Conservation (phyloP, 2,113 vertebrate genomes). For the Todiramphus chloris region DNA sequence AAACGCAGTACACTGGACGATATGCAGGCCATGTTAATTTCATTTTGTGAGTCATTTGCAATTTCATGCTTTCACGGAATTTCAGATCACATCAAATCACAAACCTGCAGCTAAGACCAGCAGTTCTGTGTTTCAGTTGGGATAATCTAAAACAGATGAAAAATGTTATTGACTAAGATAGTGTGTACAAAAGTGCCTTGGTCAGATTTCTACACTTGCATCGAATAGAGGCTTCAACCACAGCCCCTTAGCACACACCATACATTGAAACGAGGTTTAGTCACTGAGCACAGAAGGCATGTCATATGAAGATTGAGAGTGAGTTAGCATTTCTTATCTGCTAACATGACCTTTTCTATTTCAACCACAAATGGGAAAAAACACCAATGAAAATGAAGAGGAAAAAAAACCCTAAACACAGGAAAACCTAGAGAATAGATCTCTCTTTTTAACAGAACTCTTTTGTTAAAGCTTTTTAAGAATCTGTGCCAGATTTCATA, state of each 20-base stretch:
- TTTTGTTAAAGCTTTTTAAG: background rate
- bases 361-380: background rate
- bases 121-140: background rate
- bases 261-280: background rate
- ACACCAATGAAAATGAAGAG: background rate
- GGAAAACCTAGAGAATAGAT: background rate
- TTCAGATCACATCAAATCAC: constrained; percentile 32
- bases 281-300: background rate
- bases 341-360: constrained; percentile 20
- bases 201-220: background rate
- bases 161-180: background rate
- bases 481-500: background rate
- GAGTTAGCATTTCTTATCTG: constrained; percentile 19
- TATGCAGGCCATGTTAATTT: background rate
- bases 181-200: background rate
- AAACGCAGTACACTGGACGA: background rate
- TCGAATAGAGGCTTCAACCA: background rate
- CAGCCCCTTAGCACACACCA: background rate
- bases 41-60: background rate
- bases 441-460: background rate
- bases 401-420: accelerated
- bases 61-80: constrained; percentile 19
- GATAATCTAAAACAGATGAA: constrained; percentile 24
- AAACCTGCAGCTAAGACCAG: background rate
- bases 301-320: constrained; percentile 47